Conservation (phyloP, 2,888 invertebrate species). For the Drosophila putrida region DNA sequence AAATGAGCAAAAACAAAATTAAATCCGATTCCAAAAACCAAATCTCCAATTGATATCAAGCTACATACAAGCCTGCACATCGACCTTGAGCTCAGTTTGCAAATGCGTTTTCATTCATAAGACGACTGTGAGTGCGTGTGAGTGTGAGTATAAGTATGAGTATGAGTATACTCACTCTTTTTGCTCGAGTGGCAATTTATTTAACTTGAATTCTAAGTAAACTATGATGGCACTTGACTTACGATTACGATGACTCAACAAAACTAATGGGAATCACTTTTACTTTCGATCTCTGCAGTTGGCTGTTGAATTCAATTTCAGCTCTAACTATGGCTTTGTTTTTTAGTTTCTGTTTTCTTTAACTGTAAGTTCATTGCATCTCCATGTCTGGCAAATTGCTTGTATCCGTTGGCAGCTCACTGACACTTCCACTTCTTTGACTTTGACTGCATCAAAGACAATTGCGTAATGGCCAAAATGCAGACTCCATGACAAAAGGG, state of each 20-base stretch:
- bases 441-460: conserved; percentile 7
- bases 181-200: conserved; percentile 55
- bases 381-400: conserved; percentile 63
- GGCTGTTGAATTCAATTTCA: background rate
- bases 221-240: conserved; percentile 32
- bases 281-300: conserved; percentile 51
- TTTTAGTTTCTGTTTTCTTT: conserved; percentile 8
- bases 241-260: conserved; percentile 60
- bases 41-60: conserved; percentile 55
- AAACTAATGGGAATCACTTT: conserved; percentile 50
- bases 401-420: conserved; percentile 59
- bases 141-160: conserved; percentile 8
- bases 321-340: background rate
- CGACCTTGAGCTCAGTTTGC: conserved; percentile 59
- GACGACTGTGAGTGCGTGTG: conserved; percentile 28
- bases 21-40: conserved; percentile 26
- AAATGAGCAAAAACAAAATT: conserved; percentile 33
- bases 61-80: conserved; percentile 72
- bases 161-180: conserved; percentile 26
- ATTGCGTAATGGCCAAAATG: conserved; percentile 32
- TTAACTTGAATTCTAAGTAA: conserved; percentile 35
- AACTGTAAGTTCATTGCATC: conserved; percentile 50
- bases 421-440: conserved; percentile 1
- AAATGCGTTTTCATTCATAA: conserved; percentile 70
- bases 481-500: conserved; percentile 36